phyloP scores from a whole-genome alignment of 2,797 vertebrate species.

The Euphonia xanthogaster region DNA sequence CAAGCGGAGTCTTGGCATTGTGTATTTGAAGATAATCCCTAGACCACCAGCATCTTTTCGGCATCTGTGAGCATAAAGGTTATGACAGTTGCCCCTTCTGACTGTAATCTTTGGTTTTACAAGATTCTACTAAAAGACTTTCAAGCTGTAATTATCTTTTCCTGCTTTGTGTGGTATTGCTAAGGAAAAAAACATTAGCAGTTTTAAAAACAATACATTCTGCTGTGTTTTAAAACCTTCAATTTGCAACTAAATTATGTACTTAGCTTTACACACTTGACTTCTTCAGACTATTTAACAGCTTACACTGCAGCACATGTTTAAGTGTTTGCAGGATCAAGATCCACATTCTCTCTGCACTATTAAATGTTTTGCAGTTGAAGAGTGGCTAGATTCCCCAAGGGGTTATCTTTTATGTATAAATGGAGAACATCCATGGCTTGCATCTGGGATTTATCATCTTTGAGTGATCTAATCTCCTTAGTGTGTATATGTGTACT shows the following conservation, averaged over 20 bases:
- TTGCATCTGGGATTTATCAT: constrained; percentile 47
- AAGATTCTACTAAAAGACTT: constrained; percentile 7
- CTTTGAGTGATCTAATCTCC: constrained; percentile 6
- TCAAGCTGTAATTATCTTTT: constrained; percentile 23
- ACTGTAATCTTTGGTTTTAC: constrained; percentile 25
- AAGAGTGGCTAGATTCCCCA: not conserved
- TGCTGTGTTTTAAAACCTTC: not conserved
- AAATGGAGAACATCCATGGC: not conserved
- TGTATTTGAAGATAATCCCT: constrained; percentile 41
- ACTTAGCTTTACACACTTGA: constrained; percentile 52
- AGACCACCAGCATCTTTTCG: not conserved
- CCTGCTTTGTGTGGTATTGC: not conserved
- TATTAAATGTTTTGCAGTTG: constrained; percentile 29
- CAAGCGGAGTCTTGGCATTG: not conserved
- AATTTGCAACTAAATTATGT: constrained; percentile 46
- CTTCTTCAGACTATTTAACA: constrained; percentile 30
- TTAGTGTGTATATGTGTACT: not conserved
- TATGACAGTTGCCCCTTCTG: constrained; percentile 19
- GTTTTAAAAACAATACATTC: not conserved
- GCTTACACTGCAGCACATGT: not conserved
- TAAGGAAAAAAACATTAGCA: not conserved
- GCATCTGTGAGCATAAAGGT: constrained; percentile 16
- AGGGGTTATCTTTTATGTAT: constrained; percentile 1
- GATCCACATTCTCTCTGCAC: not conserved
- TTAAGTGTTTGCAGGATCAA: constrained; percentile 16